Percentiles rank a stretch among this genome's conserved stretches.
Conservation (phyloP, 2,888 invertebrate genomes). For the Rhodophaea formosa region DNA sequence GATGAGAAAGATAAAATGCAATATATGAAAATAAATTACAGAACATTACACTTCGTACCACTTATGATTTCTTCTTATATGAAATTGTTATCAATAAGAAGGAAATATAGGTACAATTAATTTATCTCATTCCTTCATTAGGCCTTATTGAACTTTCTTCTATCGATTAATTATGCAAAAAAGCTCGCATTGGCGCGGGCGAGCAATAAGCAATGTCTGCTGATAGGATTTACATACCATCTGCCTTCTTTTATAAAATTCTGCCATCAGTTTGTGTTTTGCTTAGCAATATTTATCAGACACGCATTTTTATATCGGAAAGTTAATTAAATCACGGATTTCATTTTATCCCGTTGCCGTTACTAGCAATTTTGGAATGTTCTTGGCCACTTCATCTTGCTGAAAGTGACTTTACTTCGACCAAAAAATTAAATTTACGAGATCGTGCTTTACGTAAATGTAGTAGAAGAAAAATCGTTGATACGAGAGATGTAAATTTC, state of each 20-base stretch:
- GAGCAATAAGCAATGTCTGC: conserved; percentile 19
- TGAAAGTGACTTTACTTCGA: too few relatives aligned
- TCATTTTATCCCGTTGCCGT: not conserved
- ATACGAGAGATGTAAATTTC: too few relatives aligned
- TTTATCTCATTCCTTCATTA: not conserved
- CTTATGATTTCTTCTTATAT: too few relatives aligned
- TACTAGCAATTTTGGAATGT: too few relatives aligned
- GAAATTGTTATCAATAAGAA: too few relatives aligned
- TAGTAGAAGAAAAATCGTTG: too few relatives aligned
- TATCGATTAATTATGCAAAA: conserved; percentile 24
- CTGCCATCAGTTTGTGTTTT: not conserved
- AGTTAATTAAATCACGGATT: not conserved
- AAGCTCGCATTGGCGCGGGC: conserved; percentile 18
- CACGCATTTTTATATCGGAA: not conserved
- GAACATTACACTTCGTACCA: too few relatives aligned
- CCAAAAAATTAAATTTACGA: too few relatives aligned
- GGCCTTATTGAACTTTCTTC: conserved; percentile 8
- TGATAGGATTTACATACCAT: conserved; percentile 21
- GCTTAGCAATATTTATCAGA: not conserved
- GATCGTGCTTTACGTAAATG: too few relatives aligned
- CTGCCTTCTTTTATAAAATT: conserved; percentile 15
- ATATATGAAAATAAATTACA: too few relatives aligned
- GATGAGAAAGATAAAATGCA: too few relatives aligned
- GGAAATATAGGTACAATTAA: conserved; percentile 6
- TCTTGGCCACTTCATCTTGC: too few relatives aligned